Evolutionary conservation across 2,797 vertebrate species (phyloP), one percentile per base, ranked within the genome.

Genomic region (Pantherophis alleghaniensis): DNA sequence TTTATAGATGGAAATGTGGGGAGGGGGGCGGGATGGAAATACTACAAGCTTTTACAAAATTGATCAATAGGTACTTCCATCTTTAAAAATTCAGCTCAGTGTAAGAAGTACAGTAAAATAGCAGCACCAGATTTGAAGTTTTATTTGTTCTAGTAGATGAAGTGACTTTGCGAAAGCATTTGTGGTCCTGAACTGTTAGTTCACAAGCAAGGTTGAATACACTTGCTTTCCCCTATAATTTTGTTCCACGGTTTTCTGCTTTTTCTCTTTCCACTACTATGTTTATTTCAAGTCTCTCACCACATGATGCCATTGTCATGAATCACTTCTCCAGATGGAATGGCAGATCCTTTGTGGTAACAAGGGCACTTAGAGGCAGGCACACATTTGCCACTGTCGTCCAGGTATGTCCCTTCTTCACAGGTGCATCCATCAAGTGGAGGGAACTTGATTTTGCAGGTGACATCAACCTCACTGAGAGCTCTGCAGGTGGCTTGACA

Each of bases 381-480:
- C 28, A 99, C 98, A 90, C 99, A 99, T 94, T 97, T 98, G 88
- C 98, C 98, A 0, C 88, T 94, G 0, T 99, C 97, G 4, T 98
- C 98, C 97, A 98, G 95, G 93, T 97, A 99, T 20, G 97, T 98
- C 94, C 97, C 98, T 0, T 97, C 86, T 0, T 96, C 28, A 63
- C 99, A 99, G 93, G 97, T 63, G 0, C 99, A 99, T 12, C 99
- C 99, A 0, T 99, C 98, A 89, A 99, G 97, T 0, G 98, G 97
- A 0, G 97, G 95, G 88, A 99, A 99, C 94, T 96, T 94, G 16
- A 98, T 83, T 9, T 32, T 94, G 55, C 98, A 99, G 89, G 97
- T 98, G 96, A 96, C 93, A 61, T 98, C 98, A 0, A 97, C 92
- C 74, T 97, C 95, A 2, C 96, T 97, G 66, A 98, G 96, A 92